Evolutionary conservation across 1,140 invertebrate species (phyloP), one percentile per base, ranked within the genome.

Genomic region (Drosophila hydei): DNA sequence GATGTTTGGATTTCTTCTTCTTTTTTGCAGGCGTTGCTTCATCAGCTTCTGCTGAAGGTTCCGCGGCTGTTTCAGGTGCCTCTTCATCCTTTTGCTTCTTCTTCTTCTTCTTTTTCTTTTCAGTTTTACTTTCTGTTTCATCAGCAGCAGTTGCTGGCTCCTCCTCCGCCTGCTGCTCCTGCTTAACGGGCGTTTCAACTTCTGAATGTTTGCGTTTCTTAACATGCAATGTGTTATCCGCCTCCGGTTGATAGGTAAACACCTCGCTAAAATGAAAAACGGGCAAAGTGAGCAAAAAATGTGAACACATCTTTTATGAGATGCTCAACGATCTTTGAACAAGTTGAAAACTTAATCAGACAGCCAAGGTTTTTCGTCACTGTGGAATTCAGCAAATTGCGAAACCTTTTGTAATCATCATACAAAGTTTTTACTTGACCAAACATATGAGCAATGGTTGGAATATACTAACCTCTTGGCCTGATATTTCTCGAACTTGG

Each of bases 401-500:
- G 78, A 89, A 83, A 89, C 81, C 81, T 84, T 79, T 79, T 58
- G 61, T 25, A 75, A 80, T 84, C 84, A 91, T 91, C 89, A 91
- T 74, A 3, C 48, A 23, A 12, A 60, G 56, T 30, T 58, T 65
- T 27, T 5, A 62, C 55, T 42, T 54, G 38, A 23, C 11, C 56
- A 47, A 64, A 42, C 19, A 11, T 30, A 1, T 3, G n/a, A 30
- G 55, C 12, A 52, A 42, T 8, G 21, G 38, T 0, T 19, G 45
- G 54, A 7, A 38, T 58, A 11, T 25, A 91, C 83, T 92, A 72
- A 95, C 94, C 94, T 94, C 92, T 96, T 96, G 40, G 94, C 94
- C 73, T 97, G 95, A 92, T 98, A 98, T 92, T 98, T 98, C 75
- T 98, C 97, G 90, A 97, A 97, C 85, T 96, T 97, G 0, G 95